A percentile compares a stretch with the other conserved stretches of the same genome.
phyloP scores from a whole-genome alignment of 2,113 vertebrate genomes.

The Podocnemis expansa region DNA sequence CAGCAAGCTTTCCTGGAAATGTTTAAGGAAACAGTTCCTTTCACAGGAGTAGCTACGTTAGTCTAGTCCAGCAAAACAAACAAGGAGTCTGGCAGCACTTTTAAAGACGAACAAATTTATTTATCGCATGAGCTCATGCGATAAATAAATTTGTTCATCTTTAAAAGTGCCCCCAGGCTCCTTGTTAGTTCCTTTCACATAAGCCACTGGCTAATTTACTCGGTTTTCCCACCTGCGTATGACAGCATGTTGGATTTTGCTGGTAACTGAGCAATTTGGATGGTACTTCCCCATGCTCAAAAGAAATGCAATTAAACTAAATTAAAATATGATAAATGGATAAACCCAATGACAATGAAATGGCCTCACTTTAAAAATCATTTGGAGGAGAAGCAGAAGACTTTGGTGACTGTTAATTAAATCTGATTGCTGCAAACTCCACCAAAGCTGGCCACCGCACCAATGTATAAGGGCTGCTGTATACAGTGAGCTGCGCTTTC shows the following conservation, averaged over 20 bases:
- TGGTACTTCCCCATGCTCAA: not conserved
- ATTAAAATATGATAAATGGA: not conserved
- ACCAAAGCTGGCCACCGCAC: not conserved
- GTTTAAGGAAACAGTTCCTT: constrained; percentile 65
- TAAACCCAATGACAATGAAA: not conserved
- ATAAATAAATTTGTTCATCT: too few relatives aligned
- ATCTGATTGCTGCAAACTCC: not conserved
- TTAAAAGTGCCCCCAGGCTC: too few relatives aligned
- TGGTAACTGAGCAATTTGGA: not conserved
- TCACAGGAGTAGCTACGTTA: too few relatives aligned
- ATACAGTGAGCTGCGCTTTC: not conserved
- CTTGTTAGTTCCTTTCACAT: constrained; percentile 61
- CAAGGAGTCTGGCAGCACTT: too few relatives aligned
- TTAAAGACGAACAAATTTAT: too few relatives aligned
- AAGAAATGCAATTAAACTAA: not conserved
- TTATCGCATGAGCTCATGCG: too few relatives aligned
- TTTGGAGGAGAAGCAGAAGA: not conserved
- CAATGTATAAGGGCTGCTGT: not conserved
- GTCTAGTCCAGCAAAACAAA: too few relatives aligned
- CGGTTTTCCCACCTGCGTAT: not conserved
- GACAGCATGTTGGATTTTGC: not conserved
- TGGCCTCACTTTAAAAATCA: too few relatives aligned
- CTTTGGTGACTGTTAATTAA: constrained; percentile 16
- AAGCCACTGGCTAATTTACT: constrained; percentile 61
- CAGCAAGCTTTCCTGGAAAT: constrained; percentile 66